Percentiles rank a stretch among this genome's conserved stretches.
Evolutionary conservation across 2,888 invertebrate species (phyloP).

Genomic region (Apodemia duryi): DNA sequence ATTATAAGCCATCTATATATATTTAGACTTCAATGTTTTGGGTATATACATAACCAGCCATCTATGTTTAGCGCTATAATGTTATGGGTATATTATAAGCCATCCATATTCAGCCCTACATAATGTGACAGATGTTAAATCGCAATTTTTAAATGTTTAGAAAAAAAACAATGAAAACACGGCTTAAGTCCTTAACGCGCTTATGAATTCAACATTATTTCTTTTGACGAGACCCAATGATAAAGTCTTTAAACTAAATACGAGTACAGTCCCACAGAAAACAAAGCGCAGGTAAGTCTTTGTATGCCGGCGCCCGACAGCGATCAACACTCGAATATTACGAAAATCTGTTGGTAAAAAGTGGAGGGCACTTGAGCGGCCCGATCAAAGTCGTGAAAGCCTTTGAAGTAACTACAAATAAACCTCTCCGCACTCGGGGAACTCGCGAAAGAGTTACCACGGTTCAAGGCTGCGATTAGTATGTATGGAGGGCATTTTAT

Average conservation of each 20-base stretch:
- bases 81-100: too few species aligned
- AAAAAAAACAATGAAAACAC: too few species aligned
- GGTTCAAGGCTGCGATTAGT: not conserved
- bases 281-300: constrained; percentile 1
- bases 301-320: not conserved
- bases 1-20: too few species aligned
- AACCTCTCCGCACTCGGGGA: constrained; percentile 5
- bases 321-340: constrained; percentile 14
- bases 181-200: too few species aligned
- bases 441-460: constrained; percentile 9
- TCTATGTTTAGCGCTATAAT: too few species aligned
- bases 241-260: not conserved
- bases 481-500: not conserved
- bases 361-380: constrained; percentile 2
- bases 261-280: not conserved
- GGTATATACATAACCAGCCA: too few species aligned
- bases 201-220: not conserved
- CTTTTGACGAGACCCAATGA: not conserved
- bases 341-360: constrained; percentile 4
- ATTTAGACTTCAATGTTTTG: too few species aligned
- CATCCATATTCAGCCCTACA: too few species aligned
- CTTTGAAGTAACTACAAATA: constrained; percentile 16
- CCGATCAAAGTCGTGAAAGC: constrained; percentile 10
- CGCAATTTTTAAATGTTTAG: too few species aligned
- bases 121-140: too few species aligned